Conservation (phyloP, 2,888 invertebrate species). For the Nineta flava region DNA sequence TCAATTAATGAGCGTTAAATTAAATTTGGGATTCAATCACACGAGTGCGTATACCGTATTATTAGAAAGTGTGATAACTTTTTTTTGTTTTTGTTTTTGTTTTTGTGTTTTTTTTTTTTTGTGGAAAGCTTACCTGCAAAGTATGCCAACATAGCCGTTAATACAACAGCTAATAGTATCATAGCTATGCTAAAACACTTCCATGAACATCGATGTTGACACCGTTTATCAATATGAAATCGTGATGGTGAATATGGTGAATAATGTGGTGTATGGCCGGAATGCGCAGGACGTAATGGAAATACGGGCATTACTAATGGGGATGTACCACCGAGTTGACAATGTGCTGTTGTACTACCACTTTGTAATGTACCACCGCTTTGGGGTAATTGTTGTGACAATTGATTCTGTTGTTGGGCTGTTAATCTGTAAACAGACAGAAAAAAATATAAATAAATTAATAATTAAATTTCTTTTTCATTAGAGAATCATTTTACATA, state of each 20-base stretch:
- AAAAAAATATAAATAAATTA: neutral
- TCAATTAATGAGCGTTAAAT: too few relatives aligned
- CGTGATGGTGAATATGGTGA: conserved; percentile 84
- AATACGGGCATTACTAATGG: conserved; percentile 80
- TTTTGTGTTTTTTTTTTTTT: too few relatives aligned
- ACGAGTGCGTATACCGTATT: too few relatives aligned
- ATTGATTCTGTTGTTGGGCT: conserved; percentile 34
- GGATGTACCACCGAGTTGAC: conserved; percentile 50
- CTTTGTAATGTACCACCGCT: conserved; percentile 46
- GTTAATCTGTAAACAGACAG: conserved; percentile 29
- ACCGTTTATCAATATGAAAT: conserved; percentile 88
- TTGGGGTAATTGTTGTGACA: conserved; percentile 37
- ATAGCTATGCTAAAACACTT: conserved; percentile 89
- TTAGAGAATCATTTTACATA: neutral
- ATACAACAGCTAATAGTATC: conserved; percentile 76
- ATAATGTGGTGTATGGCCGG: conserved; percentile 58
- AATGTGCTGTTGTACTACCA: conserved; percentile 37
- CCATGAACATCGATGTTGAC: conserved; percentile 91
- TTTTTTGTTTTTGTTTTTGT: too few relatives aligned
- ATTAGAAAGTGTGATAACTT: too few relatives aligned
- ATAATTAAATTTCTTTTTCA: neutral
- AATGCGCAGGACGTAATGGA: conserved; percentile 51
- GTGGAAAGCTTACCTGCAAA: conserved; percentile 78
- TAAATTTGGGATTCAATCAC: too few relatives aligned
- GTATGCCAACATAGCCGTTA: conserved; percentile 87